Conservation (phyloP, 2,113 vertebrate genomes). For the Sylvia atricapilla region DNA sequence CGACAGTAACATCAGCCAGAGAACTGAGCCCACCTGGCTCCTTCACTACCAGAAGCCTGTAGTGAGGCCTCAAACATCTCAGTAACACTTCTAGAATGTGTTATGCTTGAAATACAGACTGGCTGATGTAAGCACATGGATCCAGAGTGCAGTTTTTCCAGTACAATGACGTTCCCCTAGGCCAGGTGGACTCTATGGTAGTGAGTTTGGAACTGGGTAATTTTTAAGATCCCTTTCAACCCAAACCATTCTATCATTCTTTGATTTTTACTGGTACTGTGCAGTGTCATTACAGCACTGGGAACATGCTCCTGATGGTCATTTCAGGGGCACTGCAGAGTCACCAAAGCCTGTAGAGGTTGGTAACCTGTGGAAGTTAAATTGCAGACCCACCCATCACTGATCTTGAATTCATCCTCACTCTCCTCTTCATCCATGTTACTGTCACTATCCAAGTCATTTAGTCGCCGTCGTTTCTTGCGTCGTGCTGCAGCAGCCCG, state of each 20-base stretch:
- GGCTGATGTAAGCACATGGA: not conserved
- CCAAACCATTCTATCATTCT: not conserved
- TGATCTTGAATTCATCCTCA: constrained; percentile 95
- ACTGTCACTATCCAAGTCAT: constrained; percentile 95
- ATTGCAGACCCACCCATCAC: constrained; percentile 82
- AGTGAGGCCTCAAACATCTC: not conserved
- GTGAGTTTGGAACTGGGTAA: not conserved
- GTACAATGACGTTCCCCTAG: accelerated
- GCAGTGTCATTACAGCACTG: not conserved
- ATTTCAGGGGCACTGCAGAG: not conserved
- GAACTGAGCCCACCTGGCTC: not conserved
- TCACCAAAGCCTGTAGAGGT: not conserved
- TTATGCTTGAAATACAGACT: not conserved
- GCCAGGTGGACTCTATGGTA: not conserved
- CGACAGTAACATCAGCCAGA: not conserved
- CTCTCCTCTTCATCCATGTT: constrained; percentile 93
- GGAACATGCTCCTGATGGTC: not conserved
- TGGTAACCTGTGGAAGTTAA: not conserved
- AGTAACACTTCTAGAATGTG: not conserved
- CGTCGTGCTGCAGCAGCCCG: constrained; percentile 74
- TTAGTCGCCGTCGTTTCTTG: constrained; percentile 90
- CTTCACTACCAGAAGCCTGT: not conserved
- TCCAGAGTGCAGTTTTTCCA: not conserved
- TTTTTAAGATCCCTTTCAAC: not conserved
- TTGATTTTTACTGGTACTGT: not conserved